Conservation (phyloP, 2,113 vertebrate genomes). For the Clarias gariepinus region DNA sequence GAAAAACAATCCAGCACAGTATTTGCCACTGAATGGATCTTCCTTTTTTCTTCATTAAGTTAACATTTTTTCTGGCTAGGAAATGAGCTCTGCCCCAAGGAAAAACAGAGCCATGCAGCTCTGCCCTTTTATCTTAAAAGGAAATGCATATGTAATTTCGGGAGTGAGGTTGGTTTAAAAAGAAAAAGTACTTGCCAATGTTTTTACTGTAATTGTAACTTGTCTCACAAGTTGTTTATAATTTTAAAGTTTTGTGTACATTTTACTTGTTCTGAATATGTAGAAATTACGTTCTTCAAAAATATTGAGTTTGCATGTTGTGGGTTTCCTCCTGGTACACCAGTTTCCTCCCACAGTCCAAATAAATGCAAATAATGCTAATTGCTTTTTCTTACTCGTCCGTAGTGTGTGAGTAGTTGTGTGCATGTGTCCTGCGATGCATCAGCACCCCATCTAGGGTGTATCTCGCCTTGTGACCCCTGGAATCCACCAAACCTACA, state of each 20-base stretch:
- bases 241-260: not conserved
- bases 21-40: too few species aligned
- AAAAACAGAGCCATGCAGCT: not conserved
- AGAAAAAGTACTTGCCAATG: not conserved
- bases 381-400: too few species aligned
- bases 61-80: not conserved
- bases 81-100: not conserved
- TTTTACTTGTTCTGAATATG: not conserved
- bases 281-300: too few species aligned
- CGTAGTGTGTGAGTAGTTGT: too few species aligned
- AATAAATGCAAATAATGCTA: too few species aligned
- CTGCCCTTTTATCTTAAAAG: not conserved
- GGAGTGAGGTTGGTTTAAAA: not conserved
- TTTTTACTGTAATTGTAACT: not conserved
- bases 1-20: not conserved
- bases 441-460: too few species aligned
- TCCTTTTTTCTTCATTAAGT: not conserved
- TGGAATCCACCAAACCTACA: too few species aligned
- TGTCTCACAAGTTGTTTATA: not conserved
- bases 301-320: too few species aligned
- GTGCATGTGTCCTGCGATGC: too few species aligned
- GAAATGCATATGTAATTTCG: not conserved
- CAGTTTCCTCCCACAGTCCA: too few species aligned
- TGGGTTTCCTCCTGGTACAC: too few species aligned
- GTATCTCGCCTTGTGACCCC: too few species aligned